Conservation (phyloP, 30 jellyfish, hydroid and myxozoan genomes). For the Pseudorhiza aurosa region DNA sequence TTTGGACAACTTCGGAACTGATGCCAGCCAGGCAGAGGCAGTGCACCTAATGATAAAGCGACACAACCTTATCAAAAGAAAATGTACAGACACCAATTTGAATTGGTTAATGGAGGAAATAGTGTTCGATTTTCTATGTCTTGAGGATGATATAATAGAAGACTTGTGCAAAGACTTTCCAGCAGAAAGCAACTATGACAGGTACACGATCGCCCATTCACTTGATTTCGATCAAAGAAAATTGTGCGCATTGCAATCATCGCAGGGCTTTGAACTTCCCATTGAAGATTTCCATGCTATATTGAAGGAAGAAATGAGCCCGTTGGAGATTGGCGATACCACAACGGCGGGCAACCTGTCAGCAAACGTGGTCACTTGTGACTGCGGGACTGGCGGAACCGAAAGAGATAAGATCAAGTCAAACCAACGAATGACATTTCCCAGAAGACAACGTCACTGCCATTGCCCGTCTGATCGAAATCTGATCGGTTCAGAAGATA, state of each 20-base stretch:
- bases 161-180: conserved; percentile 67
- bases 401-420: too few relatives aligned
- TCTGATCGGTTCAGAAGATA: too few relatives aligned
- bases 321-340: too few relatives aligned
- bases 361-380: too few relatives aligned
- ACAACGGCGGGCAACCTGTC: too few relatives aligned
- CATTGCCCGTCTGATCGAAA: too few relatives aligned
- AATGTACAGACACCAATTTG: conserved; percentile 2
- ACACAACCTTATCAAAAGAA: not conserved
- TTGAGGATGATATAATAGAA: conserved; percentile 58
- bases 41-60: not conserved
- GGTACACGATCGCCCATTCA: conserved; percentile 40
- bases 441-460: too few relatives aligned
- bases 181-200: conserved; percentile 21
- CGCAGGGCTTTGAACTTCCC: not conserved
- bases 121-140: conserved; percentile 51
- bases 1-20: too few relatives aligned
- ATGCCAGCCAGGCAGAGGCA: not conserved
- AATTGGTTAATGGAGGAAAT: conserved; percentile 62
- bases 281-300: too few relatives aligned
- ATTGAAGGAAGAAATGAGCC: too few relatives aligned
- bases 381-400: too few relatives aligned
- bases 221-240: conserved; percentile 20
- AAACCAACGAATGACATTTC: too few relatives aligned
- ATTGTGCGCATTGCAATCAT: not conserved